Base-by-base conservation (phyloP, 2,888 invertebrate genomes). In the Hanleya hanleyi region DNA sequence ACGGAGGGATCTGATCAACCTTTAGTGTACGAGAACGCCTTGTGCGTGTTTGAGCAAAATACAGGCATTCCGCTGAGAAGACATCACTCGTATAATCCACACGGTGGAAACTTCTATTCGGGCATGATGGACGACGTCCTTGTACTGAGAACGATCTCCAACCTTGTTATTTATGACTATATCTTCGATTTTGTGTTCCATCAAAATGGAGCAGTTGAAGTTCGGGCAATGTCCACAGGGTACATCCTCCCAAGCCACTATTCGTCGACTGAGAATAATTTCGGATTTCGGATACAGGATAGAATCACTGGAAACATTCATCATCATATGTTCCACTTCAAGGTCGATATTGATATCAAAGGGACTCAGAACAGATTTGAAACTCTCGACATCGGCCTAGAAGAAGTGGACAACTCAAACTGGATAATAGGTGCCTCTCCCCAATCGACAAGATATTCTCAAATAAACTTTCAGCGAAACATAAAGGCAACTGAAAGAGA, bases 161-260 rank as follows among this genome's bases (percentile, higher is more conserved):
- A 84, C 1, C 74, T 88, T 7, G 77, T 74, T 6, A 87, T 86
- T 71, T 87, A 87, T 69, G 87, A 87, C 66, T 88, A 88, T 67
- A 77, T 87, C 5, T 69, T 86, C 41, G 88, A 88, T 69, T 84
- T 84, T 22, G 77, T 84, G 15, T 85, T 88, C 65, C 84, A 87
- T 49, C 86, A 86, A 68, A 85, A 82, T 66, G 85, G 86, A 1
- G 84, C 79, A 6, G 50, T 86, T 7, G 83, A 86, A 72, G 71
- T 80, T 3, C 78, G 80, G 57, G 80, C 77, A 6, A 70, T 82
- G 6, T 81, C 86, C 7, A 84, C 86, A 3, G 88, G 88, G 0
- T 87, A 86, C 73, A 83, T 87, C n/a, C 62, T 81, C 18, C 67
- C 83, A 1, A 79, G 81, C 12, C 77, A 80, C 33, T 76, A 70